A percentile compares a stretch with the other conserved stretches of the same genome.
phyloP scores from a whole-genome alignment of 2,888 invertebrate genomes.

The Chaetogeoica ovagalla region DNA sequence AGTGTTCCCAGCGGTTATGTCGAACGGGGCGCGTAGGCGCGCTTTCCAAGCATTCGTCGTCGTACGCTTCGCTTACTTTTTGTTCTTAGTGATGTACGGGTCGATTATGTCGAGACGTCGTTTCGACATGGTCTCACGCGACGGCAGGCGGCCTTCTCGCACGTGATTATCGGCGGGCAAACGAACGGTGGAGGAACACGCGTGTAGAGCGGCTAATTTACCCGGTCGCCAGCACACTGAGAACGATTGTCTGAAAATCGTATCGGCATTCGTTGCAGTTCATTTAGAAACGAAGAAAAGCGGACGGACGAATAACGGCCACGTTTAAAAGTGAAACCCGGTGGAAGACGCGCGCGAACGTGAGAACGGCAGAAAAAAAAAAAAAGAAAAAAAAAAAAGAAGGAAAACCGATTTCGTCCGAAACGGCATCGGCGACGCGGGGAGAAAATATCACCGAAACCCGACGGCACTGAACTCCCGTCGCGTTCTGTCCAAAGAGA shows the following conservation, averaged over 20 bases:
- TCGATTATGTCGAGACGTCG: constrained; percentile 84
- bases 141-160: not conserved
- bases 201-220: not conserved
- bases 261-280: not conserved
- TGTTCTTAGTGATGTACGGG: constrained; percentile 73
- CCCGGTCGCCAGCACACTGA: not conserved
- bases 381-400: too few relatives aligned
- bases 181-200: not conserved
- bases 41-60: too few relatives aligned
- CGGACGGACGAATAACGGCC: not conserved
- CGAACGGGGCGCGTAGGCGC: too few relatives aligned
- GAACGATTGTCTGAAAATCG: not conserved
- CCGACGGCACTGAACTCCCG: not conserved
- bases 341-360: not conserved
- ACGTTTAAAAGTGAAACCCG: not conserved
- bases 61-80: constrained; percentile 29
- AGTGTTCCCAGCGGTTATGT: not conserved
- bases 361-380: too few relatives aligned
- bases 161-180: constrained; percentile 4
- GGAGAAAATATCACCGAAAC: not conserved
- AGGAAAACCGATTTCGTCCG: too few relatives aligned
- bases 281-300: not conserved
- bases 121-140: constrained; percentile 81
- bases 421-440: not conserved
- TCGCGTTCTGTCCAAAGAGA: not conserved